These are phyloP conservation scores for Speoplatyrhinus poulsoni DNA, from an alignment of 2,113 vertebrate genomes.

Conservation along the genomic window DNA sequence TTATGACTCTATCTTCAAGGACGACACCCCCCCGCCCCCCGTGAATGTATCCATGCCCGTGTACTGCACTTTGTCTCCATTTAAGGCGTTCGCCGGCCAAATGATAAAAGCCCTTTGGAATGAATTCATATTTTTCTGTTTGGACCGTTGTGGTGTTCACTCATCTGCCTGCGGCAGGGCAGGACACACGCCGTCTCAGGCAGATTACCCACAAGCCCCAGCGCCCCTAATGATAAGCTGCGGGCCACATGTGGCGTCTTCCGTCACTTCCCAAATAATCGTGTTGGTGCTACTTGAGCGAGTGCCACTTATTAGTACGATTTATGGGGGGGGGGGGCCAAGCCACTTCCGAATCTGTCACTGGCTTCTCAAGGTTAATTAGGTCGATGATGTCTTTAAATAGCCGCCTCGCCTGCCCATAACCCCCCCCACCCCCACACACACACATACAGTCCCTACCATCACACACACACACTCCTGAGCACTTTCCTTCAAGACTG, in stretches of 20 bases:
- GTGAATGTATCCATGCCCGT: conserved; percentile 1
- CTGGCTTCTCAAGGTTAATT: conserved; percentile 80
- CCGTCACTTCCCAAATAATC: conserved; percentile 44
- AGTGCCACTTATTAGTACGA: conserved; percentile 70
- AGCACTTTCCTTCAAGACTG: too few species aligned
- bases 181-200: conserved; percentile 38
- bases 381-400: conserved; percentile 81
- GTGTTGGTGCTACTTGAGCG: conserved; percentile 50
- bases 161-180: conserved; percentile 63
- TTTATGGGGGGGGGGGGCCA: conserved; percentile 61
- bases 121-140: conserved; percentile 61
- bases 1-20: conserved; percentile 71
- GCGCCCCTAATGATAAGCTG: conserved; percentile 52
- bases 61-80: conserved; percentile 44
- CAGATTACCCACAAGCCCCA: conserved; percentile 23
- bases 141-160: conserved; percentile 61
- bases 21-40: conserved; percentile 19
- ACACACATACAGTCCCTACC: not conserved
- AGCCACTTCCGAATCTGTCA: conserved; percentile 68
- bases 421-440: conserved; percentile 16
- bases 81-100: conserved; percentile 59
- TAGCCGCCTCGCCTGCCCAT: conserved; percentile 60
- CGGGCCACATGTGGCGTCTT: conserved; percentile 32
- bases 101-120: conserved; percentile 63
- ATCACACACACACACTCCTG: too few species aligned